Base-by-base conservation (phyloP, 1,140 invertebrate genomes). In the Drosophila micromelanica region DNA sequence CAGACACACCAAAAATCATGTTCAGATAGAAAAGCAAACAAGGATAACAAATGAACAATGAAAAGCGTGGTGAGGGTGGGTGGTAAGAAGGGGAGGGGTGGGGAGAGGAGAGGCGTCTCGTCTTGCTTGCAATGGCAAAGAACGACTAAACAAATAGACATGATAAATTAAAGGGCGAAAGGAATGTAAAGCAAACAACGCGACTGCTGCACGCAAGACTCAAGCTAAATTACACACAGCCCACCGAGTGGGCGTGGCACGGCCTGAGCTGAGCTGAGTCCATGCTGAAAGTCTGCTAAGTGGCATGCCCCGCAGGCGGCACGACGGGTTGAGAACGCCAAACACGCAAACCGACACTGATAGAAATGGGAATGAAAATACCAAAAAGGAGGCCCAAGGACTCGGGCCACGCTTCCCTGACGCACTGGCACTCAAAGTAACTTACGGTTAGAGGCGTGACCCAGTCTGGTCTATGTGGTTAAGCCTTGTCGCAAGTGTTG, bases 131-230 rank as follows among this genome's bases (percentile, higher is more conserved):
- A 69, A 71, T 61, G 74, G 79, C 65, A 61, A 76, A 69, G 67
- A 67, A 78, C 70, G 75, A 82, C 84, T 82, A 82, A 89, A 87
- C 84, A 86, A 86, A 86, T 89, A 89, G 82, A 87, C 84, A 87
- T 87, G 82, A 87, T 87, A 87, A 87, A 87, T 89, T 87, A 87
- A 89, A 87, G 89, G 79, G 68, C 67, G 79, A 78, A 76, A 75
- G 56, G 60, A 75, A 71, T 75, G 56, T 48, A 75, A 81, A 73
- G 79, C 84, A 87, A 87, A 78, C 60, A 71, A 35, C 42, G 48
- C 51, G 71, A n/a, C n/a, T 40, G 63, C 45, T 59, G 57, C 77
- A 79, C 76, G 76, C 68, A 76, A 48, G 65, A 65, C 79, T 62
- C 60, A 70, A 65, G 74, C 70, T 79, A 84, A 79, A 84, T 84